phyloP scores from a whole-genome alignment of 2,113 vertebrate genomes.

The Anser cygnoides region DNA sequence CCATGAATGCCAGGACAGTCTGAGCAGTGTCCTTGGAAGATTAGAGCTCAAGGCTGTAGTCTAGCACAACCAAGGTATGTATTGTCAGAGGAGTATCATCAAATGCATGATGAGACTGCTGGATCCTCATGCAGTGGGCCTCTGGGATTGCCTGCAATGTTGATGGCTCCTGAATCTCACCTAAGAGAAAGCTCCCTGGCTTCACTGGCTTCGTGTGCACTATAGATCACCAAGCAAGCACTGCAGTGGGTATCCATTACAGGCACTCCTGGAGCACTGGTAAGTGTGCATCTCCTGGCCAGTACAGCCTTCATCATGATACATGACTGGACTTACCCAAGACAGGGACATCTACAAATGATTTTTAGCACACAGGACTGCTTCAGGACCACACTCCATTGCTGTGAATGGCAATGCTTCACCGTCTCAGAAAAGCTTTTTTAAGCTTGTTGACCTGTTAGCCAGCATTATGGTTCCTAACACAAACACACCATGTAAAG shows the following conservation, averaged over 20 bases:
- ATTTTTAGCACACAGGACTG: not conserved
- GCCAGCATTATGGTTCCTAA: not conserved
- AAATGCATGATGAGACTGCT: not conserved
- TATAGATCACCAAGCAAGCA: not conserved
- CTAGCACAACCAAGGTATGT: not conserved
- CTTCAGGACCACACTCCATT: not conserved
- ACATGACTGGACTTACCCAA: not conserved
- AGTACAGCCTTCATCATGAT: not conserved
- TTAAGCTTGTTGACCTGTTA: not conserved
- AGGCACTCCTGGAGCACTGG: not conserved
- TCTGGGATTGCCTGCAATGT: not conserved
- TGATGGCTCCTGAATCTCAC: not conserved
- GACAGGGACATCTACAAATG: not conserved
- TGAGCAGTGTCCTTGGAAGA: not conserved
- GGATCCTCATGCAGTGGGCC: not conserved
- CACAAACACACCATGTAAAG: rapidly evolving
- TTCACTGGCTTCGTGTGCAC: rapidly evolving
- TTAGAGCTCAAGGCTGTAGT: not conserved
- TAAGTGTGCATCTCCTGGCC: not conserved
- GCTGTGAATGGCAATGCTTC: not conserved
- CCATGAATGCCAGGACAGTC: not conserved
- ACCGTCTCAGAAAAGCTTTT: not conserved
- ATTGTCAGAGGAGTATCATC: not conserved
- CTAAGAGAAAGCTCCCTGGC: not conserved
- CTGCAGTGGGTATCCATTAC: not conserved